Percentiles rank a stretch among this genome's conserved stretches.
Conservation (phyloP, 2,888 invertebrate species). For the Catocala fraxini region DNA sequence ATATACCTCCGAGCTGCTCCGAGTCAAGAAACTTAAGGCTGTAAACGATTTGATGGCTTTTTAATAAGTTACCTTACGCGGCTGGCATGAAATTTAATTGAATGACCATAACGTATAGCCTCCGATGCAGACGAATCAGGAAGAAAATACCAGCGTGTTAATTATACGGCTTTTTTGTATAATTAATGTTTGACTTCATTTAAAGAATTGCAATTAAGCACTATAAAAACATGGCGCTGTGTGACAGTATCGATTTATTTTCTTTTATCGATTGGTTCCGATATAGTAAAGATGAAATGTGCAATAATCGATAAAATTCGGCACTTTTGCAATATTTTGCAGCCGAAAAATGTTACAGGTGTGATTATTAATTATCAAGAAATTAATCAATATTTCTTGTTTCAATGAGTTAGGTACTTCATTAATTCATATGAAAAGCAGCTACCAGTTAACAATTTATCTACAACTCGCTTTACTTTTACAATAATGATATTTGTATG, state of each 20-base stretch:
- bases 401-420: too few relatives aligned
- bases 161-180: slow-evolving; percentile 36
- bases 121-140: slow-evolving; percentile 38
- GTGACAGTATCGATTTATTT: slow-evolving; percentile 10
- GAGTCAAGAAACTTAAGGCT: slow-evolving; percentile 57
- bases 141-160: slow-evolving; percentile 41
- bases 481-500: too few relatives aligned
- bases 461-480: too few relatives aligned
- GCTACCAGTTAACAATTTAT: too few relatives aligned
- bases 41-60: slow-evolving; percentile 64
- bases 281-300: neutral
- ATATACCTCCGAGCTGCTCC: slow-evolving; percentile 32
- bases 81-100: slow-evolving; percentile 60
- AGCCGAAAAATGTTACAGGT: too few relatives aligned
- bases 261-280: slow-evolving; percentile 2
- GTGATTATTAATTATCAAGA: too few relatives aligned
- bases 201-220: slow-evolving; percentile 10
- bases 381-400: too few relatives aligned
- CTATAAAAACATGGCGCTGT: slow-evolving; percentile 6
- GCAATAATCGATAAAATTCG: slow-evolving; percentile 4
- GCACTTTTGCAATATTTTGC: neutral
- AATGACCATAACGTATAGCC: slow-evolving; percentile 52
- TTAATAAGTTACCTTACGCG: slow-evolving; percentile 65
- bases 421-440: neutral
- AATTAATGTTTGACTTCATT: slow-evolving; percentile 16